Evolutionary conservation across 2,888 invertebrate genomes (phyloP), one percentile per base, ranked within the genome.

Genomic region (Enchytraeus crypticus): DNA sequence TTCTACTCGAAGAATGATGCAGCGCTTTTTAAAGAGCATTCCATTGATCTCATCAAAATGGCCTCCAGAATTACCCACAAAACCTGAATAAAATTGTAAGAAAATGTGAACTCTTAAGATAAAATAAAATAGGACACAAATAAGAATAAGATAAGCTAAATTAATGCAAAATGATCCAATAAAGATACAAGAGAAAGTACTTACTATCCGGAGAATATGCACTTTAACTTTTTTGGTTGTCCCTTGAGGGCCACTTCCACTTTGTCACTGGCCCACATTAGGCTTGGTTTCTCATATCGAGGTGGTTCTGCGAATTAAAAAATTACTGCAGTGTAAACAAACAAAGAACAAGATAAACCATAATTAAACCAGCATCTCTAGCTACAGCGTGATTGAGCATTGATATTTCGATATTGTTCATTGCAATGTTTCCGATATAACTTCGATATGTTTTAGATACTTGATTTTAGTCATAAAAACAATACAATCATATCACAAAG

Each of bases 181-280:
- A 18, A 30, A 33, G 23, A 32, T 29, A 34, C 34, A 32, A 21
- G 23, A 32, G 30, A 33, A 21, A 34, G 47, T 14, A 57, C 61
- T 51, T 33, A 61, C 61, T 53, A 57, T 53, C 61, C 61, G 1
- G 57, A 57, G 38, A 61, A 61, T 27, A 61, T 61, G 34, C 61
- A 63, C 23, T 63, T 63, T 57, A 63, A 43, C 51, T 45, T 59
- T 29, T 51, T 56, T 5, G 46, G 34, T 21, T 56, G 51, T 5
- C 63, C 60, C 26, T 55, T 63, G n/a, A 63, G 45, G 5, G 63
- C 63, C 27, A 63, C 33, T 27, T 55, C 56, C 5, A 45, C n/a
- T 32, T 26, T 51, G 29, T 21, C 33, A 5, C 32, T 34, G 11
- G 56, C 8, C 63, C 63, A 63, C 63, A 63, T 63, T 21, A 63